Evolutionary conservation across 2,113 vertebrate genomes (phyloP).

Genomic region (Halichoerus grypus): DNA sequence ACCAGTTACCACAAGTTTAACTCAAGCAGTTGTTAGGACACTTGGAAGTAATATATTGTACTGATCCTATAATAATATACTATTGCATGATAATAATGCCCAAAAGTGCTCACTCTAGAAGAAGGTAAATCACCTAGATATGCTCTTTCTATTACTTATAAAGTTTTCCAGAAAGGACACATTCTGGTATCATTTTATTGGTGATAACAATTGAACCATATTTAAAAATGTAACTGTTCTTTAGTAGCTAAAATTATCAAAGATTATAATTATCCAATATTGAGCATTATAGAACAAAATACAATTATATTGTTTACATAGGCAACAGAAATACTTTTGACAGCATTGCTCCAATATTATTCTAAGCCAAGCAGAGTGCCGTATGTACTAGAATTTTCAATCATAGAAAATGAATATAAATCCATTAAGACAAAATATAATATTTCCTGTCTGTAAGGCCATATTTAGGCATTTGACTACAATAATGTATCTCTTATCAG

Average conservation of each 20-base stretch:
- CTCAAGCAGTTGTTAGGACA: constrained; percentile 33
- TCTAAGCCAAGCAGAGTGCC: background rate
- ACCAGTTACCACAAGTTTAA: background rate
- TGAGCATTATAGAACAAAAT: background rate
- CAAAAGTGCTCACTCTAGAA: background rate
- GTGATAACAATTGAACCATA: background rate
- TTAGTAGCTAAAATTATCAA: background rate
- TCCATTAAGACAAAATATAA: background rate
- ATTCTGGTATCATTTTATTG: background rate
- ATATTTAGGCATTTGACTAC: background rate
- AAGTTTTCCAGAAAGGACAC: background rate
- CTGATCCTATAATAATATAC: background rate
- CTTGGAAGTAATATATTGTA: background rate
- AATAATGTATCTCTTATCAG: background rate
- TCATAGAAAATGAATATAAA: background rate
- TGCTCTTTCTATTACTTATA: background rate
- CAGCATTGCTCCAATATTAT: background rate
- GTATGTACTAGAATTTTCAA: background rate
- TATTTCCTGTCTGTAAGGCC: background rate
- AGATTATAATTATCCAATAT: background rate
- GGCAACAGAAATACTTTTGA: background rate
- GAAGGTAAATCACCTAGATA: background rate
- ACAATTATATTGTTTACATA: background rate
- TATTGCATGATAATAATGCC: background rate
- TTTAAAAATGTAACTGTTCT: background rate